Base-by-base conservation (phyloP, 1,140 invertebrate genomes). In the Bicyclus anynana region DNA sequence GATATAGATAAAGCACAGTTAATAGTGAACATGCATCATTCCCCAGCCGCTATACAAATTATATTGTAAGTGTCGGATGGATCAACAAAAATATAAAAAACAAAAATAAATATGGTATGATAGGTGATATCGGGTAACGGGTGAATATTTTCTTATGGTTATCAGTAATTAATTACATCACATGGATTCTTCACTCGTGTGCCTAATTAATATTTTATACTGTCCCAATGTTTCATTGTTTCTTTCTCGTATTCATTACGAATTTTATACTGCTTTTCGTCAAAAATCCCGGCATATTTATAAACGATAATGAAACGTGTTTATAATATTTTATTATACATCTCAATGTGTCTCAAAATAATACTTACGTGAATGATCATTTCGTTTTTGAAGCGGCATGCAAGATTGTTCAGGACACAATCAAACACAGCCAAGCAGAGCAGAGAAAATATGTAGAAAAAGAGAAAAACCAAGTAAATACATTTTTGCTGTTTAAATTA, bases 311-410 rank as follows among this genome's bases (percentile, higher is more conserved):
- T 70, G 69, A 60, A 74, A 67, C 63, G 65, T 72, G 61, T 72
- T 68, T 51, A 54, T 55, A 61, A 62, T 47, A 62, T 54, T 73
- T 60, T 62, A 77, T 69, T 73, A 69, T 71, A 79, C 67, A 81
- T 74, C 67, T 85, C 73, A 81, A 87, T 86, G 85, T 85, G 85
- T 88, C 81, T 83, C 85, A 88, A 87, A 88, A 86, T 80, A 89
- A 91, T 93, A 93, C 93, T 96, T 97, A 92, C 96, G 93, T 90
- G 94, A 91, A 91, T 89, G 87, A 90, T 89, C 80, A 83, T 95
- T 95, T 95, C 92, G 94, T 89, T 90, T 91, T 92, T 91, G 92
- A 92, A 93, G 92, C 92, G 87, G 91, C 92, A 93, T 93, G 92
- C 92, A 93, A 91, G 84, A 91, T 90, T 91, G 91, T 91, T 90